A percentile compares a stretch with the other conserved stretches of the same genome.
Evolutionary conservation across 1,140 invertebrate species (phyloP).

Genomic region (Heterodera schachtii): DNA sequence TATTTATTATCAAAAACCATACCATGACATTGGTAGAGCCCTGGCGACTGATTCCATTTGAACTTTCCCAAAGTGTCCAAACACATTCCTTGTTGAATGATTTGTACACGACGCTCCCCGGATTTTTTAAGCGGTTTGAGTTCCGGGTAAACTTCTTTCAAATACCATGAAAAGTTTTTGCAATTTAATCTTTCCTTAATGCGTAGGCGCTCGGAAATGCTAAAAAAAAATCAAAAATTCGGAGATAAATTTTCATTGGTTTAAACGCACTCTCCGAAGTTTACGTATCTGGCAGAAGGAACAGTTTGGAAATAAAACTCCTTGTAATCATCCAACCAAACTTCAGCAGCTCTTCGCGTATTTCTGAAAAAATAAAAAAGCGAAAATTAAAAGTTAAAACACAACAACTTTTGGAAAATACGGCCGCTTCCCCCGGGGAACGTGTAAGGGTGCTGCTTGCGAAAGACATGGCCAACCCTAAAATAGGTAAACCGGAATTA

Average conservation of each 20-base stretch:
- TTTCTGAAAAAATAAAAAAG: constrained; percentile 68
- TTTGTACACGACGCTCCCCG: constrained; percentile 37
- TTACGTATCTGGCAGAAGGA: constrained; percentile 69
- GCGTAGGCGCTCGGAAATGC: constrained; percentile 76
- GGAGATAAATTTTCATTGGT: neutral
- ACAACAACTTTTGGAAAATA: constrained; percentile 60
- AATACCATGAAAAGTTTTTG: constrained; percentile 95
- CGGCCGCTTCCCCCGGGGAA: constrained; percentile 79
- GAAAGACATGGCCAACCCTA: constrained; percentile 62
- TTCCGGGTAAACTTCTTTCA: constrained; percentile 94
- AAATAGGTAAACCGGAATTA: neutral
- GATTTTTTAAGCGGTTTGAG: constrained; percentile 39
- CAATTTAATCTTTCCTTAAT: constrained; percentile 83
- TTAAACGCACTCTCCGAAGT: constrained; percentile 69
- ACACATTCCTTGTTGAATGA: constrained; percentile 42
- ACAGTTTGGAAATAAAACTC: constrained; percentile 76
- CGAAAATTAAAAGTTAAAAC: neutral
- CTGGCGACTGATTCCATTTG: constrained; percentile 45
- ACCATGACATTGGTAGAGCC: constrained; percentile 32
- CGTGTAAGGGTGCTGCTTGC: constrained; percentile 85
- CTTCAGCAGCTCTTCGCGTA: constrained; percentile 90
- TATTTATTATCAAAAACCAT: neutral
- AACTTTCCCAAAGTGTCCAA: constrained; percentile 65
- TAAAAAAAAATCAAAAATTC: constrained; percentile 29
- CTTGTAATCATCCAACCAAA: constrained; percentile 96